Percentiles rank a stretch among this genome's conserved stretches.
Conservation (phyloP, 2,888 invertebrate species). For the Zele albiditarsus region DNA sequence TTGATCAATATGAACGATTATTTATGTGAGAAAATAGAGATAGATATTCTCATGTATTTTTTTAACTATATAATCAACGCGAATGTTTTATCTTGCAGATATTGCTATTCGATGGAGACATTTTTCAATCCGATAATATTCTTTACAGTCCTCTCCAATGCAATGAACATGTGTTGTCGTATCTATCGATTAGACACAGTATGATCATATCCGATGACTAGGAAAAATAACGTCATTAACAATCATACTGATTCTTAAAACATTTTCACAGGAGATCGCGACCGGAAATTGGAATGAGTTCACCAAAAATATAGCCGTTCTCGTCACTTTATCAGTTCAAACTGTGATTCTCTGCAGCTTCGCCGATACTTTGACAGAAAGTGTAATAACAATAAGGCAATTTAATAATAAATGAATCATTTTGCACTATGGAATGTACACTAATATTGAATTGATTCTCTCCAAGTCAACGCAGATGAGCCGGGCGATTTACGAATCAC, state of each 20-base stretch:
- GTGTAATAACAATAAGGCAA: background rate
- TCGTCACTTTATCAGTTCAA: background rate
- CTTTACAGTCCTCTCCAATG: conserved; percentile 46
- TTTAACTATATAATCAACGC: too few species aligned
- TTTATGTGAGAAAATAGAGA: background rate
- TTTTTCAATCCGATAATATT: conserved; percentile 48
- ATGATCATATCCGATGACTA: background rate
- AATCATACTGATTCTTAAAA: background rate
- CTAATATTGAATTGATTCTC: background rate
- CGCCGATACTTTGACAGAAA: background rate
- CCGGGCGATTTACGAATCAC: conserved; percentile 43
- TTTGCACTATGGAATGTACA: background rate
- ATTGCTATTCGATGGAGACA: conserved; percentile 46
- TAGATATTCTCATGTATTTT: too few species aligned
- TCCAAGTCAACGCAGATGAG: conserved; percentile 43
- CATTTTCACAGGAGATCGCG: background rate
- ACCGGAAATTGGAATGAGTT: background rate
- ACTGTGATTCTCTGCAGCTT: background rate
- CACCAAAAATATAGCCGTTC: background rate
- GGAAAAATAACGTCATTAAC: background rate
- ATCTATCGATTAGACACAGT: conserved; percentile 47
- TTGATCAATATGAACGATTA: background rate
- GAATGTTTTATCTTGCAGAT: conserved; percentile 22
- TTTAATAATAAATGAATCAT: background rate
- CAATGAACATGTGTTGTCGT: conserved; percentile 45